Evolutionary conservation across 1,140 invertebrate genomes (phyloP), one percentile per base, ranked within the genome.

Genomic region (Anthonomus grandis): DNA sequence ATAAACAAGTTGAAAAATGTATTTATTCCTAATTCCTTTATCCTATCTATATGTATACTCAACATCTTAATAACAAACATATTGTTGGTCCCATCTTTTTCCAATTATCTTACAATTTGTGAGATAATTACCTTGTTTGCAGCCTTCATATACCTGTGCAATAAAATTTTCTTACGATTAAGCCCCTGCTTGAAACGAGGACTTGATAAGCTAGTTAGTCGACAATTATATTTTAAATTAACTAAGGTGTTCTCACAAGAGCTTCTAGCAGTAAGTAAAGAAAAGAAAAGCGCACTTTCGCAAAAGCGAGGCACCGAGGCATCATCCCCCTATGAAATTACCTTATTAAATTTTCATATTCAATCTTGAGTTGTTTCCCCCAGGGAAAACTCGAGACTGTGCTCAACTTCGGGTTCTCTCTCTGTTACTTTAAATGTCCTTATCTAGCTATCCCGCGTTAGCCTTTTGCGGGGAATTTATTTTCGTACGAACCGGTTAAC

Each of bases 301-400:
- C 13, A 50, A 48, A 15, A 63, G 49, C 49, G 57, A 57, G 63
- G 68, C 64, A 66, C 59, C 62, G 62, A 66, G 55, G 67, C 67
- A 67, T 70, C 64, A 69, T 67, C 68, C n/a, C 68, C 69, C 68
- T 75, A 78, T 78, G 77, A 79, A 79, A 80, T 79, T 79, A 79
- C 76, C 76, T 78, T 75, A 80, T 81, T 81, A 80, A 81, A 80
- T 78, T 81, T 81, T 81, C 79, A 81, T 80, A 80, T 81, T 81
- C 79, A 81, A 81, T 81, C 77, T 79, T 78, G 76, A 77, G 75
- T 78, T 80, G 77, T 79, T 79, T 70, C 65, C 70, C 65, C 69
- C 34, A 51, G 68, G 68, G 70, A 70, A 50, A 57, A 57, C 34
- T 49, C 61, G 53, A 60, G 62, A 60, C 62, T 60, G 36, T 49